Base-by-base conservation (phyloP, 2,113 vertebrate species). In the Abramis brama region DNA sequence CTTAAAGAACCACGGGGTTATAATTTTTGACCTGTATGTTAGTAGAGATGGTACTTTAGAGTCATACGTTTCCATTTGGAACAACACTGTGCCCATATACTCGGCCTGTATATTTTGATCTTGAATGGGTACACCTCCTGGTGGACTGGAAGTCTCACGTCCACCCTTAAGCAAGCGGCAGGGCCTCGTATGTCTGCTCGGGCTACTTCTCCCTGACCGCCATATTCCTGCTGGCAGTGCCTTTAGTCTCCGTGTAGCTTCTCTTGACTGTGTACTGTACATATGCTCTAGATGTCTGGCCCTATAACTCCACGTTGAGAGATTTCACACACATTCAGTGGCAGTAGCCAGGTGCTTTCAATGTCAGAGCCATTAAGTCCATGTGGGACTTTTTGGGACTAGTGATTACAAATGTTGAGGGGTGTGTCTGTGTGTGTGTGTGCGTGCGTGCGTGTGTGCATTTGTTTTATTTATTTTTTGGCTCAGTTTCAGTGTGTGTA, bases 381-480 rank as follows among this genome's bases (percentile, higher is more conserved):
- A 33, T 21, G 27, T 25, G 55, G 30, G 66, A 75, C 57, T 79
- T 77, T 55, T 47, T 85, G 57, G 55, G 36, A 25, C 21, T 33
- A 25, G 64, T 43, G 66, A 43, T 90, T 59, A 73, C 43, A 19
- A 71, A 50, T 64, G 43, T 55, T 23, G 47, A 55, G 81, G 43
- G 2, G 43, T 43, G 43, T 43, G 7, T 43, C 7, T 2, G 43
- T 8, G 43, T 43, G 43, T 9, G 43, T 43, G 39, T 8, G 73
- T 57, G 79, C 47, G 84, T 62, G 74, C 43, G 74, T 76, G 68
- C 33, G 57, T 62, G 83, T 83, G 64, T 75, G 86, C 70, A 71
- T 90, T 39, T 36, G 86, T 86, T 89, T 94, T 93, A 95, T 93
- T 95, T 95, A 95, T 94, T 95, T 93, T 82, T 92, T 83, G 52